Evolutionary conservation across 2,888 invertebrate genomes (phyloP), one percentile per base, ranked within the genome.

Genomic region (Macrophya annulata): DNA sequence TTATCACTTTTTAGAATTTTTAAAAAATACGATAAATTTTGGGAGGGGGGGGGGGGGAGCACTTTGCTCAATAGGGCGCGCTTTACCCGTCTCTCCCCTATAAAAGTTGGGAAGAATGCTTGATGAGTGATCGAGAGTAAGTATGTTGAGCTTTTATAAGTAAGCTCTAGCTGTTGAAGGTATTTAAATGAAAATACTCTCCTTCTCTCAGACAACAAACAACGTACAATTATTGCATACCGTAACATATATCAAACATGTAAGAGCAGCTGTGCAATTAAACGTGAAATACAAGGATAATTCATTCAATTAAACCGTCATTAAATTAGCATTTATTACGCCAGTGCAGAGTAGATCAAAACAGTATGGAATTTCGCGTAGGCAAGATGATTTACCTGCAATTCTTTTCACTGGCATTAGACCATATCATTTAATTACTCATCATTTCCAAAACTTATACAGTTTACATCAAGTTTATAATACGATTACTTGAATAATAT

Each of bases 261-360:
- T 25, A 68, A 45, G 68, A 55, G 21, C 21, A 37, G 45, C 81
- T 68, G 37, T 48, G 45, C 83, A 83, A 83, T 83, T 83, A 68
- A 71, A 71, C 21, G 10, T 83, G 31, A 83, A 71, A 83, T 71
- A 83, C 31, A 83, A 51, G 68, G 68, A 68, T 68, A 71, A 68
- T 83, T 43, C 40, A 62, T 62, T 81, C 62, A 40, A 81, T 81
- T 81, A 81, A 81, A 81, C 62, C 43, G 62, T 43, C 81, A 62
- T 62, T 40, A 59, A 81, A 43, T 40, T 43, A 43, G 62, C 81
- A 81, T 81, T 81, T 62, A 40, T 81, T 43, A 62, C 31, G 31
- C 48, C 68, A 45, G 21, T 48, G 12, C 65, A 31, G n/a, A 68
- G 21, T 21, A 37, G n/a, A 37, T 65, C 71, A 21, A 68, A 25